A percentile compares a stretch with the other conserved stretches of the same genome.
These are phyloP conservation scores for Eilema caniola DNA, from an alignment of 2,888 invertebrate genomes.

Conservation along the genomic window DNA sequence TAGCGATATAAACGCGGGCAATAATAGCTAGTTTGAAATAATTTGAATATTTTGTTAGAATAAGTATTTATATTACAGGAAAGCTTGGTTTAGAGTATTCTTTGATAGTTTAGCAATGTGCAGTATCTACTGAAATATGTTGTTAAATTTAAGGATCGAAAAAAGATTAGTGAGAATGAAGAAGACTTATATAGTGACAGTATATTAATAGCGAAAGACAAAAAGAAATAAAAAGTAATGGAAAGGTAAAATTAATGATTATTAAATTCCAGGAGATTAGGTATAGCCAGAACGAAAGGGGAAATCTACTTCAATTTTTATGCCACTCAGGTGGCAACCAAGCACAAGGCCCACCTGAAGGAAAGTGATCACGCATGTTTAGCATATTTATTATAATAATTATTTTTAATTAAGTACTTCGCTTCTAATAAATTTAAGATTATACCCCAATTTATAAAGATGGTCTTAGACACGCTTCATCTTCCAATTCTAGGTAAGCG, in stretches of 20 bases:
- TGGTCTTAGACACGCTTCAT: background rate
- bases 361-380: too few species aligned
- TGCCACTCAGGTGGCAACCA: too few species aligned
- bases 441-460: background rate
- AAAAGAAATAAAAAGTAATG: background rate
- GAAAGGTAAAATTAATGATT: background rate
- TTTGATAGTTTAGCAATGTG: background rate
- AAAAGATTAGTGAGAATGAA: background rate
- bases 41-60: too few species aligned
- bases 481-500: background rate
- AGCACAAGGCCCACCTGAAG: too few species aligned
- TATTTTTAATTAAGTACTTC: too few species aligned
- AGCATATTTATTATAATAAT: too few species aligned
- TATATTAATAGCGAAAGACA: background rate
- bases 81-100: background rate
- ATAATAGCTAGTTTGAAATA: too few species aligned
- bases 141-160: background rate
- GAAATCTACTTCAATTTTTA: too few species aligned
- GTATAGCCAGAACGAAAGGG: too few species aligned
- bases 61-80: too few species aligned
- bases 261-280: too few species aligned
- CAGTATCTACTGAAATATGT: background rate
- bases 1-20: too few species aligned
- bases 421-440: background rate
- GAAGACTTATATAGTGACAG: background rate